Percentiles rank a stretch among this genome's conserved stretches.
phyloP scores from a whole-genome alignment of 2,888 invertebrate genomes.

The Bedellia somnulentella region DNA sequence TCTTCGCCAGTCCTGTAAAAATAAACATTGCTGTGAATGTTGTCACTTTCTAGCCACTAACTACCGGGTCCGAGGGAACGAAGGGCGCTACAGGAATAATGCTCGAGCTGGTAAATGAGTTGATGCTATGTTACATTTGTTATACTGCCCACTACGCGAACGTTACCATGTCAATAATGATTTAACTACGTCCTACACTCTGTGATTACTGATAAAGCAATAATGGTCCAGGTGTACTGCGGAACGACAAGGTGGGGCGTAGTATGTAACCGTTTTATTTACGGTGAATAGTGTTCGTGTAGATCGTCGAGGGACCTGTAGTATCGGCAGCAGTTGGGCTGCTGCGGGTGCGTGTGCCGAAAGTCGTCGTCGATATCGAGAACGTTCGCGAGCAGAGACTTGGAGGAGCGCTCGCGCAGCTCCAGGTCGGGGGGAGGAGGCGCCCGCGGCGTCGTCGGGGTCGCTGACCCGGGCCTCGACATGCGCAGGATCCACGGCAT shows the following conservation, averaged over 20 bases:
- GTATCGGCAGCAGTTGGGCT: conserved; percentile 74
- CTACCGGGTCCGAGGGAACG: conserved; percentile 51
- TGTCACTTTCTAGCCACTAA: conserved; percentile 38
- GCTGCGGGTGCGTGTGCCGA: conserved; percentile 75
- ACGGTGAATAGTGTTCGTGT: conserved; percentile 60
- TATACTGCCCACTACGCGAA: no score
- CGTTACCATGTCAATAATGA: no score
- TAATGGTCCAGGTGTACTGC: conserved; percentile 33
- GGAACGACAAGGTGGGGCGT: conserved; percentile 50
- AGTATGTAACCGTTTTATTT: conserved; percentile 59
- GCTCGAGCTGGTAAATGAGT: conserved; percentile 14
- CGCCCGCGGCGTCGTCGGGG: conserved; percentile 67
- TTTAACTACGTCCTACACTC: no score
- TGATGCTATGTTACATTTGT: neutral
- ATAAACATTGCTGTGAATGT: conserved; percentile 35
- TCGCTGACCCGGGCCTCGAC: conserved; percentile 72
- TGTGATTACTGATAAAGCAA: no score
- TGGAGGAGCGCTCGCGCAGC: conserved; percentile 88
- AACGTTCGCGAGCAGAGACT: conserved; percentile 94
- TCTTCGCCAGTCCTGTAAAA: conserved; percentile 50
- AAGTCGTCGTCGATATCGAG: conserved; percentile 97
- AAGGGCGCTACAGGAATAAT: conserved; percentile 49
- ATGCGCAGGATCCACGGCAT: conserved; percentile 96
- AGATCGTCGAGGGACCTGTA: conserved; percentile 71
- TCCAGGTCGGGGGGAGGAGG: conserved; percentile 83